Evolutionary conservation across 2,113 vertebrate species (phyloP).

Genomic region (Nycticorax nycticorax): DNA sequence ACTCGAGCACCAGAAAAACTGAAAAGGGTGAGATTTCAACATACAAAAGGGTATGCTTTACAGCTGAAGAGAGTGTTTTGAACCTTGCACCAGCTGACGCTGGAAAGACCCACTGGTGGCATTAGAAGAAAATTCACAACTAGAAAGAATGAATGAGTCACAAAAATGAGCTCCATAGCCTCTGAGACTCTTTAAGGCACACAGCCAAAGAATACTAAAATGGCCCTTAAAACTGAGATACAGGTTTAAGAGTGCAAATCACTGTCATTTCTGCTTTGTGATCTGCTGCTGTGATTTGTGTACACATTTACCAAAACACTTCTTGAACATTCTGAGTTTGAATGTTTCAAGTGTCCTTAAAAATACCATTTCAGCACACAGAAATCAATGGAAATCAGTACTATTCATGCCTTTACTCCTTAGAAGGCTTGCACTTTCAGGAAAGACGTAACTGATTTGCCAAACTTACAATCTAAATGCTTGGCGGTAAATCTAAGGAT

Average conservation of each 20-base stretch:
- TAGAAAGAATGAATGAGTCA: conserved; percentile 2
- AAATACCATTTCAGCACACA: background rate
- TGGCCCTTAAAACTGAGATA: background rate
- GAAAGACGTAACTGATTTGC: background rate
- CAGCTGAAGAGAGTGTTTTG: background rate
- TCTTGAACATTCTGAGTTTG: background rate
- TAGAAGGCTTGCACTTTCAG: background rate
- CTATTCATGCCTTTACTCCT: background rate
- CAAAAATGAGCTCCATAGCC: background rate
- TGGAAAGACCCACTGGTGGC: background rate
- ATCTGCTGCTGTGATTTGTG: too few relatives aligned
- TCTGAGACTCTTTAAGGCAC: background rate
- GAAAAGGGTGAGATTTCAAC: background rate
- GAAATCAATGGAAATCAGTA: background rate
- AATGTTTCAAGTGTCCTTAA: background rate
- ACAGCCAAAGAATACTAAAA: background rate
- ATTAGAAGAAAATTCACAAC: background rate
- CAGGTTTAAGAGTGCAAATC: background rate
- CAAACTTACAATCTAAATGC: background rate
- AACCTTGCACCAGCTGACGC: background rate
- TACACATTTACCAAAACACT: background rate
- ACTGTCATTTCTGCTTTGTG: background rate
- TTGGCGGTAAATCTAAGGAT: background rate
- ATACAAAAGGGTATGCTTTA: background rate
- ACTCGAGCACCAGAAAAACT: background rate